phyloP scores from a whole-genome alignment of 2,113 vertebrate genomes.

The Erpornis zantholeuca region DNA sequence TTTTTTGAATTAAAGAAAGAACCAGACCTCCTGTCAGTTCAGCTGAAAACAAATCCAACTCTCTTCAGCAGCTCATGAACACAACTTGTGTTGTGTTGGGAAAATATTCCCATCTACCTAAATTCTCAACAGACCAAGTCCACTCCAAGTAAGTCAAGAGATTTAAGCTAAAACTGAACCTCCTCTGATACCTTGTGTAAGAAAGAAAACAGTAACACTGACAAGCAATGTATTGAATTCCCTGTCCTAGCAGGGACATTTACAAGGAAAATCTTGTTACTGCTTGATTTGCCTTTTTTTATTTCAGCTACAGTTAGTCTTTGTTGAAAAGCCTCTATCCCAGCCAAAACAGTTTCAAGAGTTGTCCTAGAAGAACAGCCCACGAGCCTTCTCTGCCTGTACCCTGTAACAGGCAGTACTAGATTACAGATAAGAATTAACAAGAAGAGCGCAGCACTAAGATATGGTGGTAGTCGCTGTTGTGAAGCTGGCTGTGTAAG shows the following conservation, averaged over 20 bases:
- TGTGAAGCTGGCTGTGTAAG: background rate
- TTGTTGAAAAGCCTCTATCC: background rate
- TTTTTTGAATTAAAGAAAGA: background rate
- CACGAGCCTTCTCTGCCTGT: background rate
- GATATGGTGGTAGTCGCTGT: background rate
- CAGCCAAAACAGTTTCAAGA: background rate
- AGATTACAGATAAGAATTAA: background rate
- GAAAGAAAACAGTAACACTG: background rate
- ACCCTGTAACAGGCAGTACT: background rate
- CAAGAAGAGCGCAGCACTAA: background rate
- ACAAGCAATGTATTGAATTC: background rate
- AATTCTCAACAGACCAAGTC: background rate
- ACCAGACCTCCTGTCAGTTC: background rate
- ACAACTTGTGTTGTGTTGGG: too few species aligned
- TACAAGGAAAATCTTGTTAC: background rate
- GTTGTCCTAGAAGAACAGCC: background rate
- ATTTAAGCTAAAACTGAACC: background rate
- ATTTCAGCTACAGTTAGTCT: background rate
- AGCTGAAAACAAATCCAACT: background rate
- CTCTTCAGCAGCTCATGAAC: background rate
- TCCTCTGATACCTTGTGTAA: background rate
- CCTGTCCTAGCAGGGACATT: background rate
- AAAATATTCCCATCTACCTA: background rate
- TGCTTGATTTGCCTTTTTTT: background rate
- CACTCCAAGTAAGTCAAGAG: background rate